Conservation (phyloP, 2,888 invertebrate species). For the Balanococcus diminutus region DNA sequence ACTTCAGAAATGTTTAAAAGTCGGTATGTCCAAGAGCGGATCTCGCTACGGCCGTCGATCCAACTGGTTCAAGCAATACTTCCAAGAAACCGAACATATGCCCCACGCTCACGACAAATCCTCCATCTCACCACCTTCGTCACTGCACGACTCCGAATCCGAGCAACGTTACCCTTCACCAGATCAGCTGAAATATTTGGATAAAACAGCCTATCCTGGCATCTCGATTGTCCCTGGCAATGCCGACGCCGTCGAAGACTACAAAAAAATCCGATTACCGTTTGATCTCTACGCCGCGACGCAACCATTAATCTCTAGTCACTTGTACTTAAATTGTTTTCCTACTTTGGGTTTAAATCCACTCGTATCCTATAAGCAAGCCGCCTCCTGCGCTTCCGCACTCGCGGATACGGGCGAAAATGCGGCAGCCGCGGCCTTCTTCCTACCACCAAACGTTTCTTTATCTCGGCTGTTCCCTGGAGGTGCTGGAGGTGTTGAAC, state of each 20-base stretch:
- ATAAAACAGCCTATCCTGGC: background rate
- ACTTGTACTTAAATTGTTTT: slow-evolving; percentile 49
- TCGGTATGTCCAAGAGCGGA: slow-evolving; percentile 91
- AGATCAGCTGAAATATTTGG: background rate
- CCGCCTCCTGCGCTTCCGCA: background rate
- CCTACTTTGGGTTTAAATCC: slow-evolving; percentile 21
- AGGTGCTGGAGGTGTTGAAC: background rate
- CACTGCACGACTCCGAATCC: background rate
- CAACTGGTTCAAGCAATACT: slow-evolving; percentile 94
- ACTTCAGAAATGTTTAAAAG: slow-evolving; percentile 81
- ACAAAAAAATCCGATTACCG: slow-evolving; percentile 4
- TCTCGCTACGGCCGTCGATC: slow-evolving; percentile 87
- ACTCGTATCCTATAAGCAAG: slow-evolving; percentile 4
- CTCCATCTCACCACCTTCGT: background rate
- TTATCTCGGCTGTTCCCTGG: background rate
- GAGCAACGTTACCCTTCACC: background rate
- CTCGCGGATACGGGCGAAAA: background rate
- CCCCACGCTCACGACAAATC: background rate
- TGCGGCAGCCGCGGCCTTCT: background rate
- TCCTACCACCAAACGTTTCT: background rate
- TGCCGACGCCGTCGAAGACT: background rate
- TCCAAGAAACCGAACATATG: slow-evolving; percentile 61
- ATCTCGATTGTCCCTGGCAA: background rate
- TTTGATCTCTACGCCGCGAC: slow-evolving; percentile 46
- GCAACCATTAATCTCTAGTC: slow-evolving; percentile 44